Evolutionary conservation across 1,140 invertebrate genomes (phyloP), one percentile per base, ranked within the genome.

Genomic region (Listronotus oregonensis): DNA sequence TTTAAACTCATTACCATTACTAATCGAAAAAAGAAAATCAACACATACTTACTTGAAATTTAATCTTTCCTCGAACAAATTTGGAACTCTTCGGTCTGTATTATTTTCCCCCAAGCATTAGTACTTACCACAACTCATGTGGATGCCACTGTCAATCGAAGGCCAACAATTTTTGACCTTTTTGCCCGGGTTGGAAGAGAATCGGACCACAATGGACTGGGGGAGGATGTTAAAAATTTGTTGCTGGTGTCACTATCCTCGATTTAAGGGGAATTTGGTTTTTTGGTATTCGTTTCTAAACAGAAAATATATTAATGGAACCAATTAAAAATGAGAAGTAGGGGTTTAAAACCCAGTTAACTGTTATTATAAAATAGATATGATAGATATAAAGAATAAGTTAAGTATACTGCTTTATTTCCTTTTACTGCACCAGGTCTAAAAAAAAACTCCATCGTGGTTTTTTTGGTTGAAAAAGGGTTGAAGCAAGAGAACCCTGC

Each of bases 61-160:
- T n/a, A n/a, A 52, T 72, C 77, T 55, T 80, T 79, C 59, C 74
- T 77, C 9, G 67, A 66, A 64, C 46, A 59, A 21, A 62, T 59
- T 74, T 76, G 12, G 62, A 73, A 61, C 66, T 75, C 66, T 76
- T 79, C 32, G 71, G 66, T 62, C 71, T 71, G 37, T 54, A 11
- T 47, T 40, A 27, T 39, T 55, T 18, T 54, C 56, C 2, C 31
- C 6, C 34, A 14, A 57, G n/a, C n/a, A 37, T 64, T 69, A 21
- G 73, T 42, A n/a, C 73, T 74, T 65, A 8, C 81, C 85, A 72
- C 82, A 81, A 69, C 85, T 87, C 84, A 93, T 86, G 77, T 92
- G 90, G 71, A 93, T 92, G 66, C 91, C 91, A 77, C 90, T 93
- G 79, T 93, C 91, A 64, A 93, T 88, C 1, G 91, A 93, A 7